These are phyloP conservation scores for Acrocyrtus sp. DNA, from an alignment of 2,888 invertebrate genomes.

Conservation along the genomic window DNA sequence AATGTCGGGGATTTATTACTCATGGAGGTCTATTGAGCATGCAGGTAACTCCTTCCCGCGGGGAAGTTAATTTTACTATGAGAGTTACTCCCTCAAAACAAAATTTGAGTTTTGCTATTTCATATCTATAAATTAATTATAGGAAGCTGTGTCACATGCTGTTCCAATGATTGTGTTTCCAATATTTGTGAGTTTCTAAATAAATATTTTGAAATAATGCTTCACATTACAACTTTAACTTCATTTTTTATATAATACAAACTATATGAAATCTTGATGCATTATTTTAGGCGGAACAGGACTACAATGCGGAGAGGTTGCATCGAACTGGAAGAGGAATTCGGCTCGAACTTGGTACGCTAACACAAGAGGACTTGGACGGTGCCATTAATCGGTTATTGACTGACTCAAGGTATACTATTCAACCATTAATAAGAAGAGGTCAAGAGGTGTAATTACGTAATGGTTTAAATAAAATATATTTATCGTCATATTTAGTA, in stretches of 20 bases:
- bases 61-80: too few relatives aligned
- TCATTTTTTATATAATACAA: neutral
- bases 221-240: neutral
- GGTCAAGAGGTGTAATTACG: too few relatives aligned
- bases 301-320: slow-evolving; percentile 53
- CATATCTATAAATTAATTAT: too few relatives aligned
- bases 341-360: slow-evolving; percentile 39
- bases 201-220: neutral
- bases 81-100: too few relatives aligned
- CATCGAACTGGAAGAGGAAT: slow-evolving; percentile 53
- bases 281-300: slow-evolving; percentile 47
- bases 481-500: too few relatives aligned
- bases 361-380: slow-evolving; percentile 41
- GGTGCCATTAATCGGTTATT: slow-evolving; percentile 44
- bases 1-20: slow-evolving; percentile 52
- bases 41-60: too few relatives aligned
- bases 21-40: slow-evolving; percentile 55
- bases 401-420: slow-evolving; percentile 37
- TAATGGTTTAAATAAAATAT: too few relatives aligned
- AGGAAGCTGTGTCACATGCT: slow-evolving; percentile 48
- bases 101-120: too few relatives aligned
- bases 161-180: slow-evolving; percentile 56
- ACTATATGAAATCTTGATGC: slow-evolving; percentile 24
- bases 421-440: too few relatives aligned
- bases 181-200: slow-evolving; percentile 35